Base-by-base conservation (phyloP, 2,888 invertebrate genomes). In the Calameuta idolon region DNA sequence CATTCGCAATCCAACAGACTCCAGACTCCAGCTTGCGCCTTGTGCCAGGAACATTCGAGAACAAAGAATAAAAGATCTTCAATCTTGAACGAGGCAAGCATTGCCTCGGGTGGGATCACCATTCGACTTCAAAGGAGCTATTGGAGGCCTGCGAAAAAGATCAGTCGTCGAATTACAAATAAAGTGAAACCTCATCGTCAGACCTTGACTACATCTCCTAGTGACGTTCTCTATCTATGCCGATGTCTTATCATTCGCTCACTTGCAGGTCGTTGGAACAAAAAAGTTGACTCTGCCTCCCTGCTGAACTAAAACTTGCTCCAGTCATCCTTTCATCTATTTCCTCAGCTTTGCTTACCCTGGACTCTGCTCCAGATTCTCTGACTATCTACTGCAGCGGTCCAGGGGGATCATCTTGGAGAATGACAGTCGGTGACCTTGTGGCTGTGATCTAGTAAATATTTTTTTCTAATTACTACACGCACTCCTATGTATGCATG, bases 401-500 rank as follows among this genome's bases (percentile, higher is more conserved):
- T 55, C 23, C 55, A 55, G 23, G 9, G 2, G 23, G 9, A 55
- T 23, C 23, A 23, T 55, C 55, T 55, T 55, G 23, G 9, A 55
- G 23, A 55, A 12, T 4, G 71, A 71, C 76, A 78, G 55, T 78
- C 75, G 31, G 75, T 75, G 78, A 78, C 78, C 78, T 76, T 76
- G 78, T 73, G 78, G 78, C 78, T 78, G 55, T 76, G 78, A 73
- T 76, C 78, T 73, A 78, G 76, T 78, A 78, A 77, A 76, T 76
- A 73, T 69, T 55, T 55, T 9, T 23, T 55, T 55, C 15, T 2
- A 55, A 23, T 23, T 9, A 23, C 55, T 55, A 55, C 15, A 2
- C 55, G 5, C 23, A 9, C 5, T 55, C 23, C 55, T 1, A 55
- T 9, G 55, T 2, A 9, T 23, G 23, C 9, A 55, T 1, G 55